Conservation (phyloP, 2,888 invertebrate species). For the Philhelius pedissequus region DNA sequence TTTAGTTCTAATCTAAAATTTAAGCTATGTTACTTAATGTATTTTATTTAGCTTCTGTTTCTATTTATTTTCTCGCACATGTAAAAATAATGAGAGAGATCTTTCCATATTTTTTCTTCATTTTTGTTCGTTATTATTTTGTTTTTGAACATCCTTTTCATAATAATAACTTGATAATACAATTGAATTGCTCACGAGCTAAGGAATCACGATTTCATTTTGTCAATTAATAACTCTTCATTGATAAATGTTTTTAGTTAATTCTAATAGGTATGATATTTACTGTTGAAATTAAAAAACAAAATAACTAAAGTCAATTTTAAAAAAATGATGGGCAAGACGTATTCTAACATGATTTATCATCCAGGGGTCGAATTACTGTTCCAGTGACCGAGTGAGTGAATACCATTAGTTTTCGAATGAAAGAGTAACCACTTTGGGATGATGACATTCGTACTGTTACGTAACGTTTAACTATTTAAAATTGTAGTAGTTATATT, state of each 20-base stretch:
- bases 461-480: no score
- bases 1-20: not conserved
- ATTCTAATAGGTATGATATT: constrained; percentile 22
- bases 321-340: no score
- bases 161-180: constrained; percentile 25
- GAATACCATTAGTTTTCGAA: no score
- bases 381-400: no score
- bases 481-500: no score
- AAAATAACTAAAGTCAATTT: no score
- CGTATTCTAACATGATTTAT: no score
- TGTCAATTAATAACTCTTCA: not conserved
- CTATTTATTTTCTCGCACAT: constrained; percentile 47
- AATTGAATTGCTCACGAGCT: constrained; percentile 26
- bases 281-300: constrained; percentile 37
- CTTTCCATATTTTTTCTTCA: constrained; percentile 28
- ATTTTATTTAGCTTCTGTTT: constrained; percentile 38
- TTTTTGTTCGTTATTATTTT: not conserved
- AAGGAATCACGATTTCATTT: not conserved
- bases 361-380: no score
- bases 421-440: no score
- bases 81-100: constrained; percentile 39
- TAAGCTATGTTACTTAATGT: constrained; percentile 21
- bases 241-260: not conserved
- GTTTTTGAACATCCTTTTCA: not conserved
- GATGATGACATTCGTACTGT: no score